Base-by-base conservation (phyloP, 2,888 invertebrate genomes). In the Drosophila rubida region DNA sequence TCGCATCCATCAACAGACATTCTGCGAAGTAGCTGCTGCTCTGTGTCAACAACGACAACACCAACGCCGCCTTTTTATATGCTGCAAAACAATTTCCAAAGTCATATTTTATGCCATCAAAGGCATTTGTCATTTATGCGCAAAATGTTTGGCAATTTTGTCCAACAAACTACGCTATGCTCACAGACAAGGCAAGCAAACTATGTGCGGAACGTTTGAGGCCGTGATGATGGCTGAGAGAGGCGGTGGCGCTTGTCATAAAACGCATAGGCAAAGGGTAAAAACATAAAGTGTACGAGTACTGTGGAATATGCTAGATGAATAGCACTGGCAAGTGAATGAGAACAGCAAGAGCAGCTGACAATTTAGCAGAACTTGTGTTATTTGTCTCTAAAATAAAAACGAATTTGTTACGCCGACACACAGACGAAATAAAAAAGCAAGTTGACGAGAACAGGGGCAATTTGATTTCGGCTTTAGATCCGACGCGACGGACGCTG, bases 91-190 rank as follows among this genome's bases (percentile, higher is more conserved):
- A 88, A 88, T 84, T 84, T 83, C 61, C 84, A 78, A 88, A 85
- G 83, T 80, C 82, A 85, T 85, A 85, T 87, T 87, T 87, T 83
- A 85, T 79, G 84, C 80, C 86, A 86, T 81, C 86, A 86, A 72
- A 81, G 82, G 78, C 84, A 86, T 88, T 86, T 86, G 88, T 86
- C 86, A 87, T 87, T 85, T 86, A 81, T 84, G 78, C 78, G 73
- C 72, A 82, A 86, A 84, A 80, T 86, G 75, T 84, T 82, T 76
- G 80, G 71, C 81, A 82, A 80, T 85, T 87, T 79, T 63, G 63
- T 44, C 57, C 45, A 25, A 49, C 44, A 16, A 51, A 22, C 14
- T 30, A 8, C 13, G 2, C 19, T 9, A 8, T 6, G n/a, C 19
- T 39, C 7, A 32, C 51, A 0, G 4, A 9, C 57, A 67, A 46